Percentiles rank a stretch among this genome's conserved stretches.
Evolutionary conservation across 2,113 vertebrate genomes (phyloP).

Genomic region (Gasterosteus aculeatus): DNA sequence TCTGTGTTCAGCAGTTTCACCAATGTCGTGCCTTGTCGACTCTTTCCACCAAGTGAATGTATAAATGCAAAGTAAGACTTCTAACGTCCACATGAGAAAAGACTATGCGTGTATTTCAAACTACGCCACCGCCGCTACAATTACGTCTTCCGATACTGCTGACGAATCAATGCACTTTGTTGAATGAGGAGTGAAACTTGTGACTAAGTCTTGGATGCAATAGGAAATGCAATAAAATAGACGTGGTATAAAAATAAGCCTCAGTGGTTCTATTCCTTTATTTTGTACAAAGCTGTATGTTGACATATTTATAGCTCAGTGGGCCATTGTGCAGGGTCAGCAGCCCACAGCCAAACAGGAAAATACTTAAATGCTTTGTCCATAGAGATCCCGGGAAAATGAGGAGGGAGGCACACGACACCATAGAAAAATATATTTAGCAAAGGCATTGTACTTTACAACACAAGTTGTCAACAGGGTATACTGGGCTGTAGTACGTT

Average conservation of each 20-base stretch:
- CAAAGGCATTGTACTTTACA: background rate
- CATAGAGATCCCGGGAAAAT: constrained; percentile 31
- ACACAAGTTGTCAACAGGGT: constrained; percentile 9
- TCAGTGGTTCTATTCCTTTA: constrained; percentile 23
- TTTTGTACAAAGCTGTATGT: constrained; percentile 54
- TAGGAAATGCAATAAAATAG: constrained; percentile 70
- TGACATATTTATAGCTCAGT: constrained; percentile 54
- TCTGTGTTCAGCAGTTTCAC: constrained; percentile 9
- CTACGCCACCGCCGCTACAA: constrained; percentile 21
- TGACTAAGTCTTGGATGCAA: constrained; percentile 55
- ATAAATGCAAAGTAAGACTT: constrained; percentile 45
- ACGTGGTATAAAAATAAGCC: constrained; percentile 36
- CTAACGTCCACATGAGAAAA: constrained; percentile 27
- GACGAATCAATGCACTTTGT: constrained; percentile 78
- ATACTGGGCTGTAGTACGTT: background rate
- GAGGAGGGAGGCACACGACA: background rate
- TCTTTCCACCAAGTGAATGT: constrained; percentile 31
- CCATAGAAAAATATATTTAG: background rate
- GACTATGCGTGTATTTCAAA: constrained; percentile 37
- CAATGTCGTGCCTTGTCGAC: constrained; percentile 24
- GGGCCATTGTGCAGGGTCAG: constrained; percentile 34
- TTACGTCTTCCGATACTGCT: constrained; percentile 50
- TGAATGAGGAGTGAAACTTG: constrained; percentile 61
- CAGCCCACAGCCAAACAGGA: constrained; percentile 39
- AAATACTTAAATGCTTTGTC: constrained; percentile 25